Percentiles rank a stretch among this genome's conserved stretches.
Evolutionary conservation across 2,888 invertebrate species (phyloP).

Genomic region (Sipunculus nudus): DNA sequence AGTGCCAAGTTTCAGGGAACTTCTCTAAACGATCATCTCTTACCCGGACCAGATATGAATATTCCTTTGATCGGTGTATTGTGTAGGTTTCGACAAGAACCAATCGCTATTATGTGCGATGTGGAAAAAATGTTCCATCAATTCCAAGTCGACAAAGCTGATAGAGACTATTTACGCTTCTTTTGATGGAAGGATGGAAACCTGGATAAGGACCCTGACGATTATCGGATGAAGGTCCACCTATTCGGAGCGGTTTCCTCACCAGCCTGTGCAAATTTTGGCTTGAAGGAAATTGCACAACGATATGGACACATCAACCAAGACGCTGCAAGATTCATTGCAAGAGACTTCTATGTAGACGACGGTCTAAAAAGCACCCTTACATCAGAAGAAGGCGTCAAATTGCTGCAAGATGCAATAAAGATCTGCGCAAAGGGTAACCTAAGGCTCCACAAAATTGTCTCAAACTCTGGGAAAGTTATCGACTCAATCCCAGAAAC

Average conservation of each 20-base stretch:
- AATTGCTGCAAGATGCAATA: conserved; percentile 2
- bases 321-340: conserved; percentile 22
- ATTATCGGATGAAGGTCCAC: not conserved
- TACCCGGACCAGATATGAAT: too few species aligned
- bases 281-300: conserved; percentile 2
- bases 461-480: conserved; percentile 12
- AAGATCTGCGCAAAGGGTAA: conserved; percentile 8
- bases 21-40: too few species aligned
- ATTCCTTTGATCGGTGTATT: too few species aligned
- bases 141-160: not conserved
- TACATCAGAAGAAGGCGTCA: not conserved
- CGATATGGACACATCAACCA: not conserved
- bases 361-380: conserved; percentile 25
- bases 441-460: conserved; percentile 19
- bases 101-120: too few species aligned
- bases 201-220: not conserved
- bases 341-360: conserved; percentile 34
- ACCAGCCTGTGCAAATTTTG: conserved; percentile 2
- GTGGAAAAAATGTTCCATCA: not conserved
- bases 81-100: too few species aligned
- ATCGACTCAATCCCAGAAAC: conserved; percentile 7
- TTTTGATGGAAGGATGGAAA: conserved; percentile 1
- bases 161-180: not conserved
- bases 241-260: not conserved
- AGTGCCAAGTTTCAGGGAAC: too few species aligned